Evolutionary conservation across 2,113 vertebrate species (phyloP).

Genomic region (Boulengeromyrus knoepffleri): DNA sequence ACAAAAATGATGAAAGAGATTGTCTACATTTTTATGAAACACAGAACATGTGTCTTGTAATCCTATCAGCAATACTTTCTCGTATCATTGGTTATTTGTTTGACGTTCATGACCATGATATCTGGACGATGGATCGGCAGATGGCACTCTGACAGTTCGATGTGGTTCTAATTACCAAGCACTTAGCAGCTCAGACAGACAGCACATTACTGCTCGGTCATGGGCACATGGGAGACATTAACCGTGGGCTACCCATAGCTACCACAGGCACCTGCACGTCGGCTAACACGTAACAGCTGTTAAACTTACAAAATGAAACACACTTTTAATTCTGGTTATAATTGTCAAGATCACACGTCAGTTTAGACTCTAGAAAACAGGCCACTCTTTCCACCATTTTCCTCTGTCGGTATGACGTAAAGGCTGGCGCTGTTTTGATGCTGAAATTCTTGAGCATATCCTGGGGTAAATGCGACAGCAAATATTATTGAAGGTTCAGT

Average conservation of each 20-base stretch:
- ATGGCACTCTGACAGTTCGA: neutral
- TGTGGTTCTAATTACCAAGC: constrained; percentile 35
- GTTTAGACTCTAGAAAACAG: neutral
- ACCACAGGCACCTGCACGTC: constrained; percentile 33
- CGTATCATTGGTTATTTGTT: neutral
- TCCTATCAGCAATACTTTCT: neutral
- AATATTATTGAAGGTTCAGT: neutral
- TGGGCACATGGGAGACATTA: neutral
- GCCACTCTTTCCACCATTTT: neutral
- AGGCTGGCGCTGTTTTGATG: neutral
- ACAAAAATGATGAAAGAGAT: neutral
- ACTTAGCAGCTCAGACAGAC: constrained; percentile 25
- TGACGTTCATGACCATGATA: neutral
- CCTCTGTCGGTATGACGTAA: neutral
- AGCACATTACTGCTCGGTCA: constrained; percentile 18
- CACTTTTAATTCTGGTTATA: constrained; percentile 2
- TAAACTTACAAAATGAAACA: constrained; percentile 22
- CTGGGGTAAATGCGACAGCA: neutral
- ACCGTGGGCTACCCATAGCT: constrained; percentile 19
- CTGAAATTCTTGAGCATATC: neutral
- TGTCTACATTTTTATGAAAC: neutral
- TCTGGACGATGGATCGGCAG: neutral
- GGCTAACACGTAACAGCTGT: constrained; percentile 30
- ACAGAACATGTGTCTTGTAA: neutral
- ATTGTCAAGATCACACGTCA: neutral